Evolutionary conservation across 2,797 vertebrate genomes (phyloP).

Genomic region (Natrix natrix): DNA sequence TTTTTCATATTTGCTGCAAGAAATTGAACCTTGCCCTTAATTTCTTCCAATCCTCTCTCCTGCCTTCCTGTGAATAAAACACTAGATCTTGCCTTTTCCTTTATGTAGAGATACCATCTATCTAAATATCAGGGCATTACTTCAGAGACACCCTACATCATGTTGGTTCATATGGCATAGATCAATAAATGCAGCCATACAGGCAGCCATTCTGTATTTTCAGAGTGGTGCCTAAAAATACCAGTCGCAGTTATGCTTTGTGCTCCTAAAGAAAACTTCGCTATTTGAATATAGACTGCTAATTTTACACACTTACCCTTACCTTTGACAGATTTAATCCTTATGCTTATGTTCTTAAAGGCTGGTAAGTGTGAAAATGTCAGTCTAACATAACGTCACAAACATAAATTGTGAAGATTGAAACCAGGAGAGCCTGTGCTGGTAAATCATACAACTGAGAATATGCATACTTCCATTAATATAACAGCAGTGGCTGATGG

Average conservation of each 20-base stretch:
- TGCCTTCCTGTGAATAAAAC: background rate
- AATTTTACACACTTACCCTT: background rate
- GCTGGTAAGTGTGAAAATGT: background rate
- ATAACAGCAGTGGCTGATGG: background rate
- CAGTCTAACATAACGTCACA: background rate
- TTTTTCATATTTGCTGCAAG: background rate
- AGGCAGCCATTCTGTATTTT: background rate
- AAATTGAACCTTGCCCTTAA: background rate
- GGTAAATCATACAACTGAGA: background rate
- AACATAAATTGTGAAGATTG: background rate
- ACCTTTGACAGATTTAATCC: background rate
- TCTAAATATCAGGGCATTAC: background rate
- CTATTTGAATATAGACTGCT: background rate
- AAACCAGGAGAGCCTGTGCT: background rate
- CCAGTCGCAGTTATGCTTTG: background rate
- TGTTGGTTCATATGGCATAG: background rate
- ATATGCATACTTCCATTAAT: background rate
- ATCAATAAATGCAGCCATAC: background rate
- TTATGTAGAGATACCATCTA: background rate
- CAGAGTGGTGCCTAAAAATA: background rate
- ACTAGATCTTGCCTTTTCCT: background rate
- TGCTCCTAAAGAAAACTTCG: background rate
- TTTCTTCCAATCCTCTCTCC: background rate
- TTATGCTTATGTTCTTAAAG: background rate
- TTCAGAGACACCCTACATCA: background rate